phyloP scores from a whole-genome alignment of 2,113 vertebrate genomes.

The Tapirus terrestris region DNA sequence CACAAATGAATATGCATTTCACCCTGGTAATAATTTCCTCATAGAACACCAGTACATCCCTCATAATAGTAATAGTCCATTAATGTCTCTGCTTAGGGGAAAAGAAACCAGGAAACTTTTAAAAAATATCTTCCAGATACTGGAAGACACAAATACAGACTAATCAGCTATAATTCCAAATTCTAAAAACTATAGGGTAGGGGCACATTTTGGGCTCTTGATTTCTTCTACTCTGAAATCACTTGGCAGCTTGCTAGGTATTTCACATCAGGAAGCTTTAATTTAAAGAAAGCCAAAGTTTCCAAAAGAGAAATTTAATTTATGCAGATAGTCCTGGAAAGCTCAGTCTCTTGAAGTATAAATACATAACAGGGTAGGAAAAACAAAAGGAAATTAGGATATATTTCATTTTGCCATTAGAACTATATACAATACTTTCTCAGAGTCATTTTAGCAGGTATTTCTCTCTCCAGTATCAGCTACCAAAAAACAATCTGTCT shows the following conservation, averaged over 20 bases:
- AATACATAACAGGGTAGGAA: not conserved
- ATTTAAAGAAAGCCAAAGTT: conserved; percentile 36
- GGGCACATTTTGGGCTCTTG: not conserved
- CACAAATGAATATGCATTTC: not conserved
- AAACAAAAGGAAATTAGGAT: not conserved
- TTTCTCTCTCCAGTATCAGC: not conserved
- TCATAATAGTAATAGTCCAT: not conserved
- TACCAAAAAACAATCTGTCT: conserved; percentile 21
- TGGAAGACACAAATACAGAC: not conserved
- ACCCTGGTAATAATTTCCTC: not conserved
- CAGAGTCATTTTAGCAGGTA: not conserved
- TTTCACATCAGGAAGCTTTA: conserved; percentile 44
- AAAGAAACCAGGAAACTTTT: conserved; percentile 30
- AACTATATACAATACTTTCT: conserved; percentile 13
- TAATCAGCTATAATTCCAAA: conserved; percentile 1
- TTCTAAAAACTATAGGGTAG: conserved; percentile 18
- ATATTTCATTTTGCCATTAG: conserved; percentile 46
- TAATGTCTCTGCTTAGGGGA: not conserved
- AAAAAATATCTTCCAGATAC: not conserved
- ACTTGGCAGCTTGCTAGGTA: not conserved
- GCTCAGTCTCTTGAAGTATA: not conserved
- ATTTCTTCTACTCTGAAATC: conserved; percentile 28
- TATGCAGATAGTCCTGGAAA: conserved; percentile 43
- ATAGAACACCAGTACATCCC: not conserved
- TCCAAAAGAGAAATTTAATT: conserved; percentile 31